Conservation (phyloP, 2,113 vertebrate species). For the Nycticebus coucang region DNA sequence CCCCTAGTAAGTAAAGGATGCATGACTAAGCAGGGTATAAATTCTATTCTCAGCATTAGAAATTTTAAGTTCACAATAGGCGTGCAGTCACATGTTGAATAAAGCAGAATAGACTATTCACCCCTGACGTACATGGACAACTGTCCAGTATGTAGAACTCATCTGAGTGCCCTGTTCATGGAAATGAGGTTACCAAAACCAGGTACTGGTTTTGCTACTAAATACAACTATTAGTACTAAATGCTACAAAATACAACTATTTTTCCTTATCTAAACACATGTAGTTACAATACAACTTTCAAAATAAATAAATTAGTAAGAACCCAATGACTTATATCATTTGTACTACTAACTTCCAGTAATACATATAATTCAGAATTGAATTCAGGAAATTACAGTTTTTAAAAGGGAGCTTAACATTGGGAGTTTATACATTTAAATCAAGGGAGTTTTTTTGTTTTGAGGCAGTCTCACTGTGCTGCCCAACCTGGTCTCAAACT, state of each 20-base stretch:
- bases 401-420: background rate
- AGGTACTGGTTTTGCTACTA: background rate
- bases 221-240: background rate
- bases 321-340: background rate
- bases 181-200: slow-evolving; percentile 16
- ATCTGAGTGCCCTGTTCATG: background rate
- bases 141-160: background rate
- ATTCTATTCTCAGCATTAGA: background rate
- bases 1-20: background rate
- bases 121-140: background rate
- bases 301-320: slow-evolving; percentile 7
- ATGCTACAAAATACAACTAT: background rate
- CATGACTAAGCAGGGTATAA: background rate
- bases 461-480: background rate
- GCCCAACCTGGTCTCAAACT: background rate
- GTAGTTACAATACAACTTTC: background rate
- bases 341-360: background rate
- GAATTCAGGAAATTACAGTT: background rate
- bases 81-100: background rate
- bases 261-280: slow-evolving; percentile 16
- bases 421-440: background rate
- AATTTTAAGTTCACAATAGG: background rate
- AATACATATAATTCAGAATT: slow-evolving; percentile 13
- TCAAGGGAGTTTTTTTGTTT: background rate
- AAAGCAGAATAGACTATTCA: background rate